Conservation (phyloP, 1,140 invertebrate species). For the Drosophila tsacasi region DNA sequence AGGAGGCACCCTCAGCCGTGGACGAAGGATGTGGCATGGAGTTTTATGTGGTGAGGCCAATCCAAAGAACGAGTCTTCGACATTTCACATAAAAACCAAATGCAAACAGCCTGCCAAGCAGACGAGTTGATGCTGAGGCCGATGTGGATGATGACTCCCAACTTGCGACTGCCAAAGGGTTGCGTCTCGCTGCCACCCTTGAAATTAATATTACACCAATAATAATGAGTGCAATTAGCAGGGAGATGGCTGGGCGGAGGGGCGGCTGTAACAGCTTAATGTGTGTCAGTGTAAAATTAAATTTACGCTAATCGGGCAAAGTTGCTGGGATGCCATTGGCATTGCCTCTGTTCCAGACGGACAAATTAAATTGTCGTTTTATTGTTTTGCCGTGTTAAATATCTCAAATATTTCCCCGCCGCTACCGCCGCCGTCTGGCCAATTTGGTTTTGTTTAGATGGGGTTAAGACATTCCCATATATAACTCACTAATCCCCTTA, state of each 20-base stretch:
- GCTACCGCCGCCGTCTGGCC: constrained; percentile 53
- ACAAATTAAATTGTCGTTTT: constrained; percentile 83
- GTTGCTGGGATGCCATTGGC: constrained; percentile 44
- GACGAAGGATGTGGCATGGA: constrained; percentile 19
- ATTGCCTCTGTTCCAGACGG: constrained; percentile 32
- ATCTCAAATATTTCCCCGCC: constrained; percentile 69
- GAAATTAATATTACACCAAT: constrained; percentile 73
- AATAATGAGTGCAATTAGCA: constrained; percentile 81
- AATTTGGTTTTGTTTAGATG: constrained; percentile 80
- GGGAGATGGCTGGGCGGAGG: background rate
- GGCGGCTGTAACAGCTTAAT: constrained; percentile 68
- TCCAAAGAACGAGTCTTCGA: constrained; percentile 40
- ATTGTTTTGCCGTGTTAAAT: constrained; percentile 78
- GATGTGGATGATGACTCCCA: constrained; percentile 14
- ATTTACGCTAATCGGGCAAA: constrained; percentile 72
- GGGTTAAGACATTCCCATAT: constrained; percentile 82
- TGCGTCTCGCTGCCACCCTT: constrained; percentile 27
- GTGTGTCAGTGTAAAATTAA: constrained; percentile 81
- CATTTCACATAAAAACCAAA: constrained; percentile 74
- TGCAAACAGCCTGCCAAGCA: constrained; percentile 63
- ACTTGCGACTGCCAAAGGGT: constrained; percentile 40
- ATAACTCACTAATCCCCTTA: constrained; percentile 74
- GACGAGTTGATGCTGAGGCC: constrained; percentile 20
- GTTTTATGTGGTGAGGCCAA: constrained; percentile 64
- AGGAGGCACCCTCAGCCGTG: too few relatives aligned